Conservation (phyloP, 1,140 invertebrate genomes). For the Drosophila repletoides region DNA sequence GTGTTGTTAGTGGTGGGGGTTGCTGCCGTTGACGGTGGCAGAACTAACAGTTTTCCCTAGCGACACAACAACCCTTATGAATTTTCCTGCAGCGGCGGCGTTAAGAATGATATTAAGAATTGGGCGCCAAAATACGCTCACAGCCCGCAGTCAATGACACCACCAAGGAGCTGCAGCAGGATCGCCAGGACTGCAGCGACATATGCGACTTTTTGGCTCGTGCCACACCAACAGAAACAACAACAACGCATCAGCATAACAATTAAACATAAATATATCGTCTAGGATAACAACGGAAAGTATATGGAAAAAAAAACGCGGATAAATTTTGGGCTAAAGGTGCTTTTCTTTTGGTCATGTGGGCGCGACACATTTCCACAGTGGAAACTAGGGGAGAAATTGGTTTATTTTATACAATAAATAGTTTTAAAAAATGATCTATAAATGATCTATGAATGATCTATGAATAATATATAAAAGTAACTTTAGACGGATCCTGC, state of each 20-base stretch:
- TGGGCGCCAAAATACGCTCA: constrained; percentile 61
- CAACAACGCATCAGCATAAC: constrained; percentile 73
- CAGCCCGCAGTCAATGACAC: constrained; percentile 67
- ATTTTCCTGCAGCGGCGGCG: constrained; percentile 56
- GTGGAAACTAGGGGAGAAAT: too few species aligned
- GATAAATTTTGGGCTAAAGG: constrained; percentile 5
- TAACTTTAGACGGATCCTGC: too few species aligned
- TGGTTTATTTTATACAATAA: too few species aligned
- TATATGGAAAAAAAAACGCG: not conserved
- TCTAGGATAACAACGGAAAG: constrained; percentile 54
- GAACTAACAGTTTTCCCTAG: constrained; percentile 70
- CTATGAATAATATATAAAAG: too few species aligned
- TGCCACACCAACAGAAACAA: too few species aligned
- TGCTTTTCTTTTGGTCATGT: constrained; percentile 38
- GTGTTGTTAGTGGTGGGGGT: too few species aligned
- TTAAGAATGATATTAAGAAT: constrained; percentile 40
- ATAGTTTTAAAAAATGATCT: too few species aligned
- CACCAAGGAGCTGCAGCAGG: constrained; percentile 18
- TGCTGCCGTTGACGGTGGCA: constrained; percentile 33
- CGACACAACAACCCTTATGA: constrained; percentile 64
- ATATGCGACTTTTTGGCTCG: constrained; percentile 66
- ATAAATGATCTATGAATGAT: too few species aligned
- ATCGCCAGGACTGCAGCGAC: constrained; percentile 41
- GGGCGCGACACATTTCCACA: too few species aligned
- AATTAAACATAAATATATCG: constrained; percentile 74